Conservation (phyloP, 1,140 invertebrate genomes). For the Caenorhabditis brenneri region DNA sequence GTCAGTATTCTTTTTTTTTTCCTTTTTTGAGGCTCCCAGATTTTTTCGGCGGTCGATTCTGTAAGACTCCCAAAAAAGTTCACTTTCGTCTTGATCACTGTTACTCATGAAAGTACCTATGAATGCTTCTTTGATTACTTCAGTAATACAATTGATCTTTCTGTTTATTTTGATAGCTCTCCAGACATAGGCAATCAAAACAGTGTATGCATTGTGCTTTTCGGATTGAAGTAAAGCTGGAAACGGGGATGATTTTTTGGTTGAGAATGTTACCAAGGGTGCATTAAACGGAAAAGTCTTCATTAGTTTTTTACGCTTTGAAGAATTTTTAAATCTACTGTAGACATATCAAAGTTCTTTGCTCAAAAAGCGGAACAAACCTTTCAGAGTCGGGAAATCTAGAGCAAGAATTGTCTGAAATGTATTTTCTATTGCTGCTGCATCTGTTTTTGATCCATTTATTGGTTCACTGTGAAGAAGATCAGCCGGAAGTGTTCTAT, state of each 20-base stretch:
- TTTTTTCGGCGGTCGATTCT: too few species aligned
- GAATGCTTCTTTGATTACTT: slow-evolving; percentile 29
- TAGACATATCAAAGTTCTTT: too few species aligned
- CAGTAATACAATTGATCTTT: slow-evolving; percentile 36
- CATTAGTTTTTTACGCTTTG: too few species aligned
- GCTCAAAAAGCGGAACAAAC: background rate
- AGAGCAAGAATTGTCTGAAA: background rate
- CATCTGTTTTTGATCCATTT: background rate
- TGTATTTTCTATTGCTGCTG: background rate
- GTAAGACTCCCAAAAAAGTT: too few species aligned
- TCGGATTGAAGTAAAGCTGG: background rate
- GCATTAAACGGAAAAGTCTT: too few species aligned
- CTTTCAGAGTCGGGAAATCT: background rate
- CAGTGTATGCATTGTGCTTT: slow-evolving; percentile 1
- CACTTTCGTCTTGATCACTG: background rate
- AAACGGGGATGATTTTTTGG: background rate
- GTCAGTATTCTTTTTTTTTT: too few species aligned
- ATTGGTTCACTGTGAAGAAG: background rate
- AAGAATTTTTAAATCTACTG: too few species aligned
- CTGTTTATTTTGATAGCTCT: slow-evolving; percentile 35
- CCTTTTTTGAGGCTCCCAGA: too few species aligned
- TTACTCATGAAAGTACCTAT: background rate
- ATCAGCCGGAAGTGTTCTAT: background rate
- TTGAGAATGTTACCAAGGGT: too few species aligned
- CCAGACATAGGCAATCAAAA: slow-evolving; percentile 27